phyloP scores from a whole-genome alignment of 2,113 vertebrate genomes.

The Semicossyphus pulcher region DNA sequence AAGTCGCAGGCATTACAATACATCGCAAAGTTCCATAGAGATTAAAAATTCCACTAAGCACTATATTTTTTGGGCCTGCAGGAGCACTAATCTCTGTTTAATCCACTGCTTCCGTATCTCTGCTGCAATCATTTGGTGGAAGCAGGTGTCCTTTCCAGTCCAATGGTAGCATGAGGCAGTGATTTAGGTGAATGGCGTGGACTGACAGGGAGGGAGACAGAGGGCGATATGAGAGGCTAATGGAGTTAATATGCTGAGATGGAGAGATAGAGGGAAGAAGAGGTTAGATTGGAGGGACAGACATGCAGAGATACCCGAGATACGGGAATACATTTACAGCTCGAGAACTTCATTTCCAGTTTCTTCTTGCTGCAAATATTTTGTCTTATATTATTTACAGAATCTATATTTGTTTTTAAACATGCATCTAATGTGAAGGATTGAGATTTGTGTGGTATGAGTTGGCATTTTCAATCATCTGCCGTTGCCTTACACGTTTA shows the following conservation, averaged over 20 bases:
- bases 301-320: conserved; percentile 13
- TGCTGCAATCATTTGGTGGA: conserved; percentile 35
- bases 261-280: conserved; percentile 58
- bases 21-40: conserved; percentile 2
- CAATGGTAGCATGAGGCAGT: conserved; percentile 37
- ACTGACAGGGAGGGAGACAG: conserved; percentile 66
- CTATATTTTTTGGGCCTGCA: conserved; percentile 12
- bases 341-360: too few relatives aligned
- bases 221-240: conserved; percentile 67
- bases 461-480: too few relatives aligned
- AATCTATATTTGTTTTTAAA: too few relatives aligned
- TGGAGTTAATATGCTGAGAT: conserved; percentile 70
- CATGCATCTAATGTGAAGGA: too few relatives aligned
- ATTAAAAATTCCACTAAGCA: conserved; percentile 27
- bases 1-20: conserved; percentile 12
- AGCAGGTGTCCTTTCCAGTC: conserved; percentile 62
- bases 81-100: conserved; percentile 43
- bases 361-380: too few relatives aligned
- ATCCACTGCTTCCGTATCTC: conserved; percentile 46
- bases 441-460: too few relatives aligned
- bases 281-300: conserved; percentile 27
- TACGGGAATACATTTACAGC: too few relatives aligned
- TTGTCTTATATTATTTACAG: too few relatives aligned
- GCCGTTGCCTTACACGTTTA: too few relatives aligned
- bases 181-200: conserved; percentile 55